Percentiles rank a stretch among this genome's conserved stretches.
Evolutionary conservation across 2,113 vertebrate genomes (phyloP).

Genomic region (Datnioides undecimradiatus): DNA sequence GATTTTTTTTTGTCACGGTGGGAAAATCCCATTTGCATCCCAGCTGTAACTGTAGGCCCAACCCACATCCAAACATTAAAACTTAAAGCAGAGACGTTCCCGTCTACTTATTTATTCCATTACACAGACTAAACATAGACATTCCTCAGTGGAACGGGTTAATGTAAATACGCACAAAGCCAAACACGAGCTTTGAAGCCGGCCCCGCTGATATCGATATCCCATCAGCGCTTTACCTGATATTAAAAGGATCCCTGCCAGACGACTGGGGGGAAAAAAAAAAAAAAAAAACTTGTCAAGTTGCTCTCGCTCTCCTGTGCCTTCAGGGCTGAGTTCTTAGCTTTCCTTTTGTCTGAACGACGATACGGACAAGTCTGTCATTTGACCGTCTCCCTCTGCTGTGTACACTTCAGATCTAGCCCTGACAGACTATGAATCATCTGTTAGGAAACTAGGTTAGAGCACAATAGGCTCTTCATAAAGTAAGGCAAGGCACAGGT

Average conservation of each 20-base stretch:
- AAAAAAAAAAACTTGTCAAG: conserved; percentile 57
- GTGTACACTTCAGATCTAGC: conserved; percentile 70
- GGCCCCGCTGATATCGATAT: conserved; percentile 60
- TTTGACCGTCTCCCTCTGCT: conserved; percentile 73
- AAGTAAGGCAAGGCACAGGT: conserved; percentile 49
- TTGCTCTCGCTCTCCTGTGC: conserved; percentile 52
- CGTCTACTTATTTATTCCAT: conserved; percentile 21
- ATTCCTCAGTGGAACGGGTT: conserved; percentile 44
- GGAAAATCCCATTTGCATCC: conserved; percentile 16
- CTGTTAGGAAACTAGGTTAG: conserved; percentile 78
- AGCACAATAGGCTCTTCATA: conserved; percentile 79
- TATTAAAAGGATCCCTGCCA: conserved; percentile 66
- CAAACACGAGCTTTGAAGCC: conserved; percentile 60
- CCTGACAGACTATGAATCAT: conserved; percentile 79
- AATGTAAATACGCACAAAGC: conserved; percentile 45
- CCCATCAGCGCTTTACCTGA: conserved; percentile 61
- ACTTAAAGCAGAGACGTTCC: conserved; percentile 3
- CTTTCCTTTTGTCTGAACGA: conserved; percentile 78
- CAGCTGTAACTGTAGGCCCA: neutral
- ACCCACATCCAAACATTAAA: neutral
- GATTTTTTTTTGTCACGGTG: neutral
- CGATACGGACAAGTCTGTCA: conserved; percentile 73
- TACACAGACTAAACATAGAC: conserved; percentile 51
- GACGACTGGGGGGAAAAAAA: conserved; percentile 43
- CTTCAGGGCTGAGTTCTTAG: conserved; percentile 68